Evolutionary conservation across 1,140 invertebrate genomes (phyloP), one percentile per base, ranked within the genome.

Genomic region (Ruditapes philippinarum): DNA sequence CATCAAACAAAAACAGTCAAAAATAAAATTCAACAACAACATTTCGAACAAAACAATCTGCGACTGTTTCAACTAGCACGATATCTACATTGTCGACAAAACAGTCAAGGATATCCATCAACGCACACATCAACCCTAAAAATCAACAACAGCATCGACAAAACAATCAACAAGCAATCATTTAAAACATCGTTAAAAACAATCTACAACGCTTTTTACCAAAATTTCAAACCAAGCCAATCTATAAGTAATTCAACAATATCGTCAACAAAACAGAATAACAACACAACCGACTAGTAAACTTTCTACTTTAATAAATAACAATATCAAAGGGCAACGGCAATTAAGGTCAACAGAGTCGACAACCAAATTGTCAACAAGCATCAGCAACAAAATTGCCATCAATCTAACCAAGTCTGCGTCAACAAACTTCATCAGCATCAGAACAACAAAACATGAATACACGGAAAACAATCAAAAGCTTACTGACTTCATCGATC

Each of bases 11-110:
- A 79, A 82, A 70, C 31, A 22, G 11, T 28, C 31, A 7, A 57
- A 73, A 5, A 0, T 54, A 38, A 78, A 74, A 65, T 68, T n/a
- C n/a, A n/a, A n/a, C 89, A 85, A 62, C 76, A 1, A 40, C 60
- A 5, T 22, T 31, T 1, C 9, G 5, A 1, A 36, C 36, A 54
- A 22, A 54, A 70, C 40, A 60, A 45, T 28, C 45, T 22, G 33
- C 42, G 36, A 80, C 89, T 51, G 42, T n/a, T 4, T 36, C 83
- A 33, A 36, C 89, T 54, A 51, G 40, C n/a, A 38, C 31, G 22
- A n/a, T 65, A 78, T 36, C 42, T 19, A 54, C 74, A 62, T 22
- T 38, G 19, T 22, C 38, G 19, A 79, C 88, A 36, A 25, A 45
- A 51, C 36, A 54, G 19, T 62, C 45, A 45, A 73, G n/a, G 28